Percentiles rank a stretch among this genome's conserved stretches.
phyloP scores from a whole-genome alignment of 2,113 vertebrate genomes.

The Eira barbara region DNA sequence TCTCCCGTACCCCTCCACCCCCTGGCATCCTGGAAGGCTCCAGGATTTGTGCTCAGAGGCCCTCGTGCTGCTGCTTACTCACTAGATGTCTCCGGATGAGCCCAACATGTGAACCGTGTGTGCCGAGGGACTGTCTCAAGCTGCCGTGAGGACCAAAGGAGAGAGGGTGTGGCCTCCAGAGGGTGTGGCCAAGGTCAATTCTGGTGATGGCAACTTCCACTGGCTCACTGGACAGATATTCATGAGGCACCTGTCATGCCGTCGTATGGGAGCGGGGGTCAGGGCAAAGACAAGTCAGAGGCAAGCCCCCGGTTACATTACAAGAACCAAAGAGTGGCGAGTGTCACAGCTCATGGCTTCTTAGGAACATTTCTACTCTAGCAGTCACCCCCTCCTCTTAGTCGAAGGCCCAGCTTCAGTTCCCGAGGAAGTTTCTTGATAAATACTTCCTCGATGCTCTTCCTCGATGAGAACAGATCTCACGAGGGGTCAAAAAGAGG shows the following conservation, averaged over 20 bases:
- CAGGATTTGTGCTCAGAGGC: not conserved
- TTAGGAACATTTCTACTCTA: not conserved
- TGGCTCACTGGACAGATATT: not conserved
- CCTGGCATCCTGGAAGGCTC: not conserved
- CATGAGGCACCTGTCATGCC: not conserved
- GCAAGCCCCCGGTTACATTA: not conserved
- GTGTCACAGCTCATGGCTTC: too few species aligned
- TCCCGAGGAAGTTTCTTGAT: not conserved
- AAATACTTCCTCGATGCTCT: not conserved
- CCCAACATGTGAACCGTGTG: rapidly evolving
- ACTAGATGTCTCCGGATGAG: not conserved
- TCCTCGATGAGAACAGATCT: too few species aligned
- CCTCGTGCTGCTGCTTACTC: rapidly evolving
- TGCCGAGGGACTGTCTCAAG: not conserved
- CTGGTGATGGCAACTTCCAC: rapidly evolving
- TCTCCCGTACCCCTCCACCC: rapidly evolving
- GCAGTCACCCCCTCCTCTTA: not conserved
- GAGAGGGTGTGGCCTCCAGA: not conserved
- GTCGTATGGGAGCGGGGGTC: not conserved
- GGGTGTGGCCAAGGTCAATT: not conserved
- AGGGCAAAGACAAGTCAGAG: not conserved
- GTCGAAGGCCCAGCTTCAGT: not conserved
- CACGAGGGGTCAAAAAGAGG: not conserved
- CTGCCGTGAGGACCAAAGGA: not conserved
- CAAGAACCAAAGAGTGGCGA: not conserved